Conservation (phyloP, 2,113 vertebrate genomes). For the Clarias batrachus region DNA sequence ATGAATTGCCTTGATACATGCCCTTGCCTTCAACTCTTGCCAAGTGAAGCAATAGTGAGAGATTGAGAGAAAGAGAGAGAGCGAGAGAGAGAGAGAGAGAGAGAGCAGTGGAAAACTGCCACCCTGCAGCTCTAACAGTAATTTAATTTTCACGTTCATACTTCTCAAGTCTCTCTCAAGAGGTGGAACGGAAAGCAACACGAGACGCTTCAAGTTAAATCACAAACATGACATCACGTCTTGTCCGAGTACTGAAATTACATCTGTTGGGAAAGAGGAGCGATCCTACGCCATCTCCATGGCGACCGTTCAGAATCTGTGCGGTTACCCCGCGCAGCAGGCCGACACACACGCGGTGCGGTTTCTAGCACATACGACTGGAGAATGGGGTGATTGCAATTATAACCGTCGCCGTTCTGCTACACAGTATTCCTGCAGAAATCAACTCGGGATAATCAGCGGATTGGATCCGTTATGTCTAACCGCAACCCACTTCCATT, state of each 20-base stretch:
- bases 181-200: slow-evolving; percentile 21
- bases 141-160: slow-evolving; percentile 39
- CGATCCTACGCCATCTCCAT: slow-evolving; percentile 15
- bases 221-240: slow-evolving; percentile 20
- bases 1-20: neutral
- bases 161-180: slow-evolving; percentile 14
- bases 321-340: neutral
- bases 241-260: slow-evolving; percentile 23
- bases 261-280: slow-evolving; percentile 11
- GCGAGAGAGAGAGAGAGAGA: neutral
- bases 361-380: neutral
- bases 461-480: neutral
- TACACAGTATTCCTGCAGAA: neutral
- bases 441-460: neutral
- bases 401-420: neutral
- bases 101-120: neutral
- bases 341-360: neutral
- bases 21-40: neutral
- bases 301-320: neutral
- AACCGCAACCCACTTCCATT: neutral
- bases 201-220: slow-evolving; percentile 24
- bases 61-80: neutral
- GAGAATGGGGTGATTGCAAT: neutral
- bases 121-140: slow-evolving; percentile 33
- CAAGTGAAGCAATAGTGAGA: neutral